phyloP scores from a whole-genome alignment of 1,140 invertebrate genomes.

The Andricus grossulariae region DNA sequence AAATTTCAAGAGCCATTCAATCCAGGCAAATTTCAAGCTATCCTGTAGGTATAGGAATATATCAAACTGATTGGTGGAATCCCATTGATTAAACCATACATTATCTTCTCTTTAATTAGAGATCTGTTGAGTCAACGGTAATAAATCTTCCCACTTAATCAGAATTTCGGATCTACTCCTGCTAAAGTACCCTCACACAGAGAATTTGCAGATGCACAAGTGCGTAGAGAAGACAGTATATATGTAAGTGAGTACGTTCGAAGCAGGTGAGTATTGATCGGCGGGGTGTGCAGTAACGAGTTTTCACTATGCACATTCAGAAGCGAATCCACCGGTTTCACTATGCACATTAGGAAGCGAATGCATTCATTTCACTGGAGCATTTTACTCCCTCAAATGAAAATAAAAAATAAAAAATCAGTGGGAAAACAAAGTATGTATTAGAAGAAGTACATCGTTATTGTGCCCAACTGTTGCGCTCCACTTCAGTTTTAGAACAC shows the following conservation, averaged over 20 bases:
- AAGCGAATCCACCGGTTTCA: not conserved
- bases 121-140: slow-evolving; percentile 6
- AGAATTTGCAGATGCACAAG: no score
- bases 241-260: slow-evolving; percentile 16
- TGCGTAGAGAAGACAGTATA: no score
- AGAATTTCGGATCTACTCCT: slow-evolving; percentile 17
- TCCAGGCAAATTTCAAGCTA: no score
- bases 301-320: not conserved
- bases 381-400: no score
- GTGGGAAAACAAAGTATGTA: not conserved
- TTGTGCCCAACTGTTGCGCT: slow-evolving; percentile 32
- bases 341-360: not conserved
- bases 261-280: slow-evolving; percentile 35
- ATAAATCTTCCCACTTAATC: slow-evolving; percentile 37
- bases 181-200: no score
- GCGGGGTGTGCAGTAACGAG: not conserved
- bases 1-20: no score
- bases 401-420: not conserved
- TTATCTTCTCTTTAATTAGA: no score
- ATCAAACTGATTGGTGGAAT: no score
- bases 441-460: not conserved
- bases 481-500: no score
- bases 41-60: no score
- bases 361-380: not conserved
- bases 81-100: no score